A percentile compares a stretch with the other conserved stretches of the same genome.
Conservation (phyloP, 2,888 invertebrate species). For the Drosophila prolongata region DNA sequence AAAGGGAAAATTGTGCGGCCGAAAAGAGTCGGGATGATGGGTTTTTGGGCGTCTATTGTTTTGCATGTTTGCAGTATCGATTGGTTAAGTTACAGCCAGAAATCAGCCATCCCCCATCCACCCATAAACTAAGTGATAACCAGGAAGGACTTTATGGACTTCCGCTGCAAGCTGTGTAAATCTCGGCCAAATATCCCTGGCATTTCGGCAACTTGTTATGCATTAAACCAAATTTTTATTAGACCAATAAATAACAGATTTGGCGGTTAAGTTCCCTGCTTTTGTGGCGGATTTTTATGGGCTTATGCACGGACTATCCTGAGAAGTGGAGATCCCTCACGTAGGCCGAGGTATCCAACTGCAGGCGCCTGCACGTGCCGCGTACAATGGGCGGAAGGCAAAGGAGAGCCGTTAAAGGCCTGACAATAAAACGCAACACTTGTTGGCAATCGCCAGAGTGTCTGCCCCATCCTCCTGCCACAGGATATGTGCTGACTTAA, state of each 20-base stretch:
- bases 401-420: slow-evolving; percentile 60
- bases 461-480: slow-evolving; percentile 3
- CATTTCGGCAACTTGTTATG: slow-evolving; percentile 56
- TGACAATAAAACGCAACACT: slow-evolving; percentile 75
- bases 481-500: slow-evolving; percentile 43
- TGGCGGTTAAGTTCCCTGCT: slow-evolving; percentile 33
- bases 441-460: slow-evolving; percentile 62
- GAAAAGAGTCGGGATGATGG: slow-evolving; percentile 8
- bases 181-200: slow-evolving; percentile 48
- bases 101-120: slow-evolving; percentile 4
- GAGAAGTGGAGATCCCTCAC: slow-evolving; percentile 49
- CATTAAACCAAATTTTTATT: slow-evolving; percentile 75
- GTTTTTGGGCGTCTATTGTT: slow-evolving; percentile 8
- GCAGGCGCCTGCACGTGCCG: slow-evolving; percentile 61
- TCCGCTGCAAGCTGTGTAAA: slow-evolving; percentile 44
- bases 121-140: slow-evolving; percentile 30
- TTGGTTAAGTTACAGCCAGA: slow-evolving; percentile 12
- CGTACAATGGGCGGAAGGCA: slow-evolving; percentile 19
- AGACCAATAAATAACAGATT: slow-evolving; percentile 76
- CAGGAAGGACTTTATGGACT: slow-evolving; percentile 34
- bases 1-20: slow-evolving; percentile 33
- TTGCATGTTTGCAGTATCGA: slow-evolving; percentile 35
- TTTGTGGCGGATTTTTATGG: slow-evolving; percentile 57
- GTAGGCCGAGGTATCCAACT: slow-evolving; percentile 36
- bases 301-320: slow-evolving; percentile 45